Base-by-base conservation (phyloP, 2,113 vertebrate genomes). In the Sprattus sprattus region DNA sequence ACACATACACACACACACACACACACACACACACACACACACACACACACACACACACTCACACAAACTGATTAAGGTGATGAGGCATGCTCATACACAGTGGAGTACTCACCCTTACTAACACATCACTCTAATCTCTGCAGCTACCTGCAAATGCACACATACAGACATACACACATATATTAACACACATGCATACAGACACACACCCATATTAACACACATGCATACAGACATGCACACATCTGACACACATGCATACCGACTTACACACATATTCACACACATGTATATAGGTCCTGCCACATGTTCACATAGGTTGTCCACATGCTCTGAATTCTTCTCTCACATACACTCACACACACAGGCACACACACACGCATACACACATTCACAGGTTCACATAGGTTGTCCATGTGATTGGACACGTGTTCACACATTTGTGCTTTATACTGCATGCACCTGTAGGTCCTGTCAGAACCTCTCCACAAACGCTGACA, bases 371-470 rank as follows among this genome's bases (percentile, higher is more conserved):
- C 64, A 71, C 64, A 71, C 64, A 71, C 64, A 71, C 64, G 32
- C 64, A 71, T 25, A 71, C 64, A 28, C 64, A 71, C n/a, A 71
- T 32, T 28, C 64, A 71, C 64, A 32, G n/a, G 10, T 32, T 3
- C 25, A 71, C 64, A 71, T 10, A 71, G 64, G n/a, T 71, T 32
- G 28, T 32, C 28, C 7, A 32, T 28, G n/a, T 28, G 64, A 25
- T 71, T 71, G 64, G 64, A 71, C 64, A 71, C 64, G 32, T 71
- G 64, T 71, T 71, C 64, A 32, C 64, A 71, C 64, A 32, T 71
- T 71, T 71, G 64, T 71, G 8, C 28, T 71, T 71, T 25, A 32
- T 32, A 32, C 28, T 71, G 11, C 25, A 71, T 71, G 8, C 64
- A 71, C 64, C 64, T 71, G n/a, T 8, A 32, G 64, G 64, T 25